A percentile compares a stretch with the other conserved stretches of the same genome.
Conservation (phyloP, 2,113 vertebrate genomes). For the Callospermophilus lateralis region DNA sequence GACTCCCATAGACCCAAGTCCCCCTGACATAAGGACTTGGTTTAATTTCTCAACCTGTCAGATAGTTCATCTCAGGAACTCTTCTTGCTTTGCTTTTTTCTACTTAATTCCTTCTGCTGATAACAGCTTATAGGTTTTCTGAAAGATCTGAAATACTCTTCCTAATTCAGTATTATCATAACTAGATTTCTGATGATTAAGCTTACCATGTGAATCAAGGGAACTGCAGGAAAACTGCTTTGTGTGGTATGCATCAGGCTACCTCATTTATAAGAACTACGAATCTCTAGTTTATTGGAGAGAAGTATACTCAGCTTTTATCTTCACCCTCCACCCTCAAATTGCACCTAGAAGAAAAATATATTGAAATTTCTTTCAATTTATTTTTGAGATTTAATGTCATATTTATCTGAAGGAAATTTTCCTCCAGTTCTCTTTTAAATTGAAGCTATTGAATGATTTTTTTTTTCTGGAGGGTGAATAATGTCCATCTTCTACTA, state of each 20-base stretch:
- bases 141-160: constrained; percentile 42
- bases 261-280: constrained; percentile 31
- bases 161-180: constrained; percentile 54
- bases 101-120: constrained; percentile 61
- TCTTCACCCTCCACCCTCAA: neutral
- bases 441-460: constrained; percentile 55
- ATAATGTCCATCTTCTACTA: constrained; percentile 66
- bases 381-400: constrained; percentile 73
- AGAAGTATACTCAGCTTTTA: constrained; percentile 43
- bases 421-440: constrained; percentile 74
- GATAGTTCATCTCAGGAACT: constrained; percentile 46
- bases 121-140: constrained; percentile 59
- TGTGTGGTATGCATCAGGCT: neutral
- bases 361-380: constrained; percentile 69
- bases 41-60: constrained; percentile 75
- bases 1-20: neutral
- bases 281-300: neutral
- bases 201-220: neutral
- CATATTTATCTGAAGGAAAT: constrained; percentile 72
- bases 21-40: constrained; percentile 47
- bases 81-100: constrained; percentile 33
- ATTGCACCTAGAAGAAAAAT: constrained; percentile 76
- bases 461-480: constrained; percentile 71
- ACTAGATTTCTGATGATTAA: constrained; percentile 47
- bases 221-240: neutral